Base-by-base conservation (phyloP, 2,888 invertebrate species). In the Sussaba pulchella region DNA sequence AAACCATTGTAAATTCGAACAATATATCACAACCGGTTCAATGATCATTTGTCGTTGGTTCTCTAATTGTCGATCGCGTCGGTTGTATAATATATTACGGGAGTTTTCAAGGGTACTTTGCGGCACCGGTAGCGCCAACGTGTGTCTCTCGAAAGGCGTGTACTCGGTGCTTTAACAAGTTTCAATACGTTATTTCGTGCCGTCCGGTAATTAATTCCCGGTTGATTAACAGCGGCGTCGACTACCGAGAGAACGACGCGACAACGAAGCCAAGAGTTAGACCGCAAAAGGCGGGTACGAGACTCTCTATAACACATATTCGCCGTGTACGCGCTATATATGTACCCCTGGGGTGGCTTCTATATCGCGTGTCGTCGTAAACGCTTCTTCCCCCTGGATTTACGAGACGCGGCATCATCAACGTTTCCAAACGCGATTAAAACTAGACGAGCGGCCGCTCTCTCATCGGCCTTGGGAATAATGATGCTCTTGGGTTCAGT, bases 311-410 rank as follows among this genome's bases (percentile, higher is more conserved):
- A 73, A 26, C 19, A 36, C 50, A 47, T 41, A 31, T 39, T 19
- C 24, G 8, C 45, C 36, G 63, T 63, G 41, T 72, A 72, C 63
- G 10, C 39, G 47, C 61, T 59, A 9, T 54, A 26, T 24, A 19
- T 24, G 24, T 36, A 41, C 61, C 73, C 75, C 75, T 54, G 66
- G 71, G 64, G 79, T 78, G 70, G 63, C 45, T 82, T 52, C 47
- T 75, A 61, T 63, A 83, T 83, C 78, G 82, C 82, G 83, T 83
- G 80, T 82, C 75, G 78, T 80, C 78, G 83, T 83, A 76, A 82
- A 83, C 83, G 76, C 79, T 82, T 6, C 74, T 70, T 64, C 64
- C 26, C 69, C 64, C 57, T 71, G 74, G 71, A 83, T 81, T 83
- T 83, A 83, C 78, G 84, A 81, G 78, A 83, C 76, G 52, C 79